Evolutionary conservation across 2,113 vertebrate genomes (phyloP).

Genomic region (Albula goreensis): DNA sequence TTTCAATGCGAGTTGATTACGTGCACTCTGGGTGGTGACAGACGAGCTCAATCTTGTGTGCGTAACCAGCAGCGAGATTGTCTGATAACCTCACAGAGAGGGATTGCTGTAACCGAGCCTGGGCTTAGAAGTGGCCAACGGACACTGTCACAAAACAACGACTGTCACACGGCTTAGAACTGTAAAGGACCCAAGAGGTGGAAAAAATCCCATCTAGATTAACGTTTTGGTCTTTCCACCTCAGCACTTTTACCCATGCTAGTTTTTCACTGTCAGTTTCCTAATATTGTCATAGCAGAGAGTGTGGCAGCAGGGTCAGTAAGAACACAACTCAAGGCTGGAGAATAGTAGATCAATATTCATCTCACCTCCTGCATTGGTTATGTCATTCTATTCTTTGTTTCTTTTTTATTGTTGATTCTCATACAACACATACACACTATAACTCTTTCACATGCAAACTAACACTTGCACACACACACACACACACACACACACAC

Average conservation of each 20-base stretch:
- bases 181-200: slow-evolving; percentile 28
- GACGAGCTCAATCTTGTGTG: not conserved
- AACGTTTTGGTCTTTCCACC: slow-evolving; percentile 28
- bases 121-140: not conserved
- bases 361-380: not conserved
- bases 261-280: not conserved
- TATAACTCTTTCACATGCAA: not conserved
- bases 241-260: not conserved
- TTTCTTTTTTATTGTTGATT: not conserved
- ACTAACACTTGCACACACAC: not conserved
- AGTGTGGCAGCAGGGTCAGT: not conserved
- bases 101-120: slow-evolving; percentile 11
- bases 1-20: not conserved
- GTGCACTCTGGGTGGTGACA: not conserved
- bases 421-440: not conserved
- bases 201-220: slow-evolving; percentile 41
- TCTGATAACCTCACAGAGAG: slow-evolving; percentile 25
- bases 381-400: not conserved
- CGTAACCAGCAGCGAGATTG: slow-evolving; percentile 19
- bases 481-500: not conserved
- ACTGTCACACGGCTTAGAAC: not conserved
- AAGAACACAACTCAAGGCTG: not conserved
- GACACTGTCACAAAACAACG: not conserved
- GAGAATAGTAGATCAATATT: not conserved
- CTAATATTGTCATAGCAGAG: not conserved